Percentiles rank a stretch among this genome's conserved stretches.
phyloP scores from a whole-genome alignment of 2,113 vertebrate genomes.

The Thomomys bottae region DNA sequence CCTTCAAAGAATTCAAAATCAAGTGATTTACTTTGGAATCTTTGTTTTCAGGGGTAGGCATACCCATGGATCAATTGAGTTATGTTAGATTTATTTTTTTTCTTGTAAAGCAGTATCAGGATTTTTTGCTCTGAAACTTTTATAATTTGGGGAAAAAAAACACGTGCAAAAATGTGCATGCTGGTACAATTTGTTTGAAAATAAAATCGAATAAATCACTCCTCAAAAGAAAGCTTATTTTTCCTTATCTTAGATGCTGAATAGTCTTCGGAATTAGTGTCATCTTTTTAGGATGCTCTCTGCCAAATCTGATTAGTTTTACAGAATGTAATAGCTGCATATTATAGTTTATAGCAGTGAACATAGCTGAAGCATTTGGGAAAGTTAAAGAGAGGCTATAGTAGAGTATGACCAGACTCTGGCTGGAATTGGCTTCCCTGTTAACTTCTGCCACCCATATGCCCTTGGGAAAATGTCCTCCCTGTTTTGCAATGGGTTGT shows the following conservation, averaged over 20 bases:
- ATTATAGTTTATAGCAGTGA: background rate
- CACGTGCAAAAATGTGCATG: conserved; percentile 12
- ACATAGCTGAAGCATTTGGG: background rate
- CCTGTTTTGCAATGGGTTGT: conserved; percentile 39
- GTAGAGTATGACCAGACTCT: background rate
- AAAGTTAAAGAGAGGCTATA: background rate
- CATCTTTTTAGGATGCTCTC: background rate
- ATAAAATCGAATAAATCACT: background rate
- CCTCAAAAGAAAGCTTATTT: conserved; percentile 36
- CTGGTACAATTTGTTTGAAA: background rate
- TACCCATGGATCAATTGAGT: background rate
- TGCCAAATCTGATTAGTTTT: background rate
- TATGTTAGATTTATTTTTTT: background rate
- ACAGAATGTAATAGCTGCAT: background rate
- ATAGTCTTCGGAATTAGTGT: conserved; percentile 23
- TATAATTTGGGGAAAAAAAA: conserved; percentile 12
- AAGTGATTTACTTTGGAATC: background rate
- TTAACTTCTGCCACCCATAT: conserved; percentile 51
- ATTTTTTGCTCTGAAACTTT: conserved; percentile 38
- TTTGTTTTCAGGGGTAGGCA: background rate
- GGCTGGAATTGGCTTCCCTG: background rate
- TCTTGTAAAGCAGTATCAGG: background rate
- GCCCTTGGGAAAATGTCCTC: conserved; percentile 54
- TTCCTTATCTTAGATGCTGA: background rate
- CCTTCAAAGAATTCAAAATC: background rate